Evolutionary conservation across 2,113 vertebrate species (phyloP), one percentile per base, ranked within the genome.

Genomic region (Sebastes schlegelii): DNA sequence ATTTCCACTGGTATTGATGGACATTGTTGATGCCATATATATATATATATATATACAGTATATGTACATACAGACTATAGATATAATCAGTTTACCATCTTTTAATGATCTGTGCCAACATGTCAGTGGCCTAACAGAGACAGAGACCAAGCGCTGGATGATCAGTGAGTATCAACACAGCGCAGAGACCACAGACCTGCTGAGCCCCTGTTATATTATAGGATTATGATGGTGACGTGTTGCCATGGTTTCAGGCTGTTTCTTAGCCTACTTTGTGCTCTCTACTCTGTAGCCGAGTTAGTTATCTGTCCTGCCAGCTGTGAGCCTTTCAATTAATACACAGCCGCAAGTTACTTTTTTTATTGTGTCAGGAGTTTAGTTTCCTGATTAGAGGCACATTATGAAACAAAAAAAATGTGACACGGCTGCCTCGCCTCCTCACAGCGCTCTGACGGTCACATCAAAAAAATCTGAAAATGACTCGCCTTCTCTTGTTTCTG

Each of bases 211-310:
- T 40, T 88, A 75, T 72, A 86, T 84, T 80, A 75, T 82, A 84
- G 89, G 91, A 85, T 74, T 74, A 78, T 60, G 85, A 78, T 9
- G 65, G 51, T 62, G 82, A 79, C 80, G 67, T 70, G 91, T 92
- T 92, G 82, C 91, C 91, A 91, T 91, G 89, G 91, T 88, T 88
- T 87, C 91, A 82, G 88, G 88, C 89, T 77, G 82, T 86, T 84
- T 92, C 84, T 88, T 86, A 88, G 84, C 89, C 86, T 90, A 84
- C 82, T 91, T 92, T 85, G 72, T 77, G 81, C 63, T 82, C 68
- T 62, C 34, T 3, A 34, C 73, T 87, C 86, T 40, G 80, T 43
- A 88, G 77, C 74, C 4, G 43, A 77, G 89, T 83, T 83, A 75
- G 84, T 91, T 87, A 90, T 92, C 87, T 17, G 79, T 83, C 86